Evolutionary conservation across 2,797 vertebrate species (phyloP).

Genomic region (Salmo trutta): DNA sequence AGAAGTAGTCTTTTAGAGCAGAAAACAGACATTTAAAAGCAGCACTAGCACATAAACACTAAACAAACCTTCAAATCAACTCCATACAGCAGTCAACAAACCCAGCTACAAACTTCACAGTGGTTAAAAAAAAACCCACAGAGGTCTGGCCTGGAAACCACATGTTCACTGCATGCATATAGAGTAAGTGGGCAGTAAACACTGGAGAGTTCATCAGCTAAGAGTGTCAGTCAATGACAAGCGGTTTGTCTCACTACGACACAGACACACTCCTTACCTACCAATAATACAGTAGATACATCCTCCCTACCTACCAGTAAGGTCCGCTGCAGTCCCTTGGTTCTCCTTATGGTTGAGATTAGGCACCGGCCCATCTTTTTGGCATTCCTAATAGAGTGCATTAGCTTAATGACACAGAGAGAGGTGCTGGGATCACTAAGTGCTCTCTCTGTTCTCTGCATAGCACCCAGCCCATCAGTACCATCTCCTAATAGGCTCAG

Average conservation of each 20-base stretch:
- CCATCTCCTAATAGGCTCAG: no score
- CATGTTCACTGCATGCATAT: background rate
- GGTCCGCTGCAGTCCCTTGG: conserved; percentile 57
- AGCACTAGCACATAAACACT: no score
- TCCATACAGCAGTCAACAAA: background rate
- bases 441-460: conserved; percentile 18
- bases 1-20: no score
- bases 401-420: conserved; percentile 62
- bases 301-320: conserved; percentile 63
- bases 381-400: conserved; percentile 58
- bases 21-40: no score
- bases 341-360: conserved; percentile 61
- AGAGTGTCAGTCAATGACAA: no score
- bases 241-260: no score
- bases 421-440: conserved; percentile 32
- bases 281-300: background rate
- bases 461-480: no score
- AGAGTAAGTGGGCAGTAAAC: no score
- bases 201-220: no score
- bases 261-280: background rate
- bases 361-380: conserved; percentile 67
- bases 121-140: background rate
- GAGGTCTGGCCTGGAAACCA: background rate
- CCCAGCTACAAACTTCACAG: background rate
- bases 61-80: no score